These are phyloP conservation scores for Melanotaenia pygmaea DNA, from an alignment of 2,797 vertebrate species.

Conservation along the genomic window DNA sequence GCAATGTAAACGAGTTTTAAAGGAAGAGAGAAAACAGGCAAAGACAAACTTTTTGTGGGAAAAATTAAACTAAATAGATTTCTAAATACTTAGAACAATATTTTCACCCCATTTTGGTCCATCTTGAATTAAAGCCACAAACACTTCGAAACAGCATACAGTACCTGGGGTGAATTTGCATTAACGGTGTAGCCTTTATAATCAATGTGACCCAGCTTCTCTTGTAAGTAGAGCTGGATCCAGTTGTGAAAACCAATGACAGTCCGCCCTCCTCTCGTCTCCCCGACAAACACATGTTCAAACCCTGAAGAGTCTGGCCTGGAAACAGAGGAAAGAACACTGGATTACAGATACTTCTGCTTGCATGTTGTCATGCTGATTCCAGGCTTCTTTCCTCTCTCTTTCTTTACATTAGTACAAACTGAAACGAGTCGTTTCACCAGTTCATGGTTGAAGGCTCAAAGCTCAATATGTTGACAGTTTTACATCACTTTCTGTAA, in stretches of 20 bases:
- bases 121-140: background rate
- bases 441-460: background rate
- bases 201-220: slow-evolving; percentile 86
- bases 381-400: background rate
- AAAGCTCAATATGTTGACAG: background rate
- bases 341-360: background rate
- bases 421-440: background rate
- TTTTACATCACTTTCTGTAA: background rate
- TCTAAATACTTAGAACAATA: background rate
- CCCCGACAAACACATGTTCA: slow-evolving; percentile 87
- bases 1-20: too few species aligned
- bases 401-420: background rate
- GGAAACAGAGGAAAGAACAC: background rate
- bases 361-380: background rate
- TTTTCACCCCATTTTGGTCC: background rate
- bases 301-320: slow-evolving; percentile 88
- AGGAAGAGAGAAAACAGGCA: too few species aligned
- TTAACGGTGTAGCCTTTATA: slow-evolving; percentile 85
- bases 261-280: slow-evolving; percentile 83
- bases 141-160: too few species aligned
- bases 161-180: slow-evolving; percentile 79
- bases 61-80: background rate
- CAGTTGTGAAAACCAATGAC: slow-evolving; percentile 89
- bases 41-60: too few species aligned
- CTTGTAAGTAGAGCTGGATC: slow-evolving; percentile 88